These are phyloP conservation scores for Patella caerulea DNA, from an alignment of 2,888 invertebrate species.

Conservation along the genomic window DNA sequence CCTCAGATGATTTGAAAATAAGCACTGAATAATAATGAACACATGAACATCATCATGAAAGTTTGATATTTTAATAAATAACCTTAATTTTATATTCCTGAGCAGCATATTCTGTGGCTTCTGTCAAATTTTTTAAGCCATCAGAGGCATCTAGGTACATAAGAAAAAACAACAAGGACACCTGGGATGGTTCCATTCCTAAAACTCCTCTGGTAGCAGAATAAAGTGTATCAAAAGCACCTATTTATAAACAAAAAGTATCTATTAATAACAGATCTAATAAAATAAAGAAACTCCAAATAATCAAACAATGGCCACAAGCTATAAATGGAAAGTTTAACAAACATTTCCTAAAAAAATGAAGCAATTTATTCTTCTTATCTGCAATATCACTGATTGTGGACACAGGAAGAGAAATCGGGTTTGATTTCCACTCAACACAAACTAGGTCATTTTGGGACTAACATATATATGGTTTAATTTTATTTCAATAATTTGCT, in stretches of 20 bases:
- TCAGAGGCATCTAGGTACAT: constrained; percentile 65
- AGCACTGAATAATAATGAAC: neutral
- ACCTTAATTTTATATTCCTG: constrained; percentile 69
- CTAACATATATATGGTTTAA: too few relatives aligned
- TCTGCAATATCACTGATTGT: too few relatives aligned
- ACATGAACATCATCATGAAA: neutral
- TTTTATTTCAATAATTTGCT: too few relatives aligned
- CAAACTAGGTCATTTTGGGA: too few relatives aligned
- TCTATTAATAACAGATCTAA: too few relatives aligned
- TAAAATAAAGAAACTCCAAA: neutral
- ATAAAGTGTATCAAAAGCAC: constrained; percentile 56
- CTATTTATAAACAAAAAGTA: constrained; percentile 35
- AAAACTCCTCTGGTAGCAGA: constrained; percentile 62
- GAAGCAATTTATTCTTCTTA: too few relatives aligned
- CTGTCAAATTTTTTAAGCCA: constrained; percentile 59
- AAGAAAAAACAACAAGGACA: constrained; percentile 68
- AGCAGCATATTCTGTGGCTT: constrained; percentile 58
- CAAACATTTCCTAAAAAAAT: too few relatives aligned
- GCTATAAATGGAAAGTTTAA: too few relatives aligned
- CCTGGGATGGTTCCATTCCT: constrained; percentile 65
- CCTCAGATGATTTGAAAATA: neutral
- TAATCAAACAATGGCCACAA: too few relatives aligned
- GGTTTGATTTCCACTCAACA: too few relatives aligned
- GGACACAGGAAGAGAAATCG: too few relatives aligned
- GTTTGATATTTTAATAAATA: neutral